These are phyloP conservation scores for Salvator merianae DNA, from an alignment of 2,113 vertebrate genomes.

Conservation along the genomic window DNA sequence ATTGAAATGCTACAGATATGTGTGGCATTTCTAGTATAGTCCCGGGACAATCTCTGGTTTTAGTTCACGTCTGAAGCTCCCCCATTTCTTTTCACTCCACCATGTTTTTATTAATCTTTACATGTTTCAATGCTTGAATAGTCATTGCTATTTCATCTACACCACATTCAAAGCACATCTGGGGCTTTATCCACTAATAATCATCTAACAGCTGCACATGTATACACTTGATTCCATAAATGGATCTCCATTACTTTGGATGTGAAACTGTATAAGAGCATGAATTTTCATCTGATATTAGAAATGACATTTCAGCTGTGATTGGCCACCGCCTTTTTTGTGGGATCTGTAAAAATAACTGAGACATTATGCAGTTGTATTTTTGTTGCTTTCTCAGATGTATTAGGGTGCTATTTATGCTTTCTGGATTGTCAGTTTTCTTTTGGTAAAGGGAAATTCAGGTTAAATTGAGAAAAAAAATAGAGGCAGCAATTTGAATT, in stretches of 20 bases:
- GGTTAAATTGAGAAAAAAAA: too few species aligned
- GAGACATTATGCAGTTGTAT: background rate
- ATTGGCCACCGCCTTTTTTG: background rate
- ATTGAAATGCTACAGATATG: too few species aligned
- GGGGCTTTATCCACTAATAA: background rate
- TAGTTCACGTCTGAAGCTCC: background rate
- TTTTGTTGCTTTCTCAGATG: background rate
- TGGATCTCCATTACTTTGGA: too few species aligned
- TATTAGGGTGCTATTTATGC: background rate
- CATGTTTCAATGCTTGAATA: background rate
- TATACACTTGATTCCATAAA: too few species aligned
- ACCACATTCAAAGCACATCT: background rate
- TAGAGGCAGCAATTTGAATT: too few species aligned
- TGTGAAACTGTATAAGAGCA: too few species aligned
- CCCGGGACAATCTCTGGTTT: too few species aligned
- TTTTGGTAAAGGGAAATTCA: too few species aligned
- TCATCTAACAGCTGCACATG: too few species aligned
- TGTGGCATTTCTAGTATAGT: too few species aligned
- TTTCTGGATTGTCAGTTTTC: too few species aligned
- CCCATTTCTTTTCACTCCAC: background rate
- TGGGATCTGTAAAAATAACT: background rate
- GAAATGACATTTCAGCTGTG: background rate
- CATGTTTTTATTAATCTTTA: background rate
- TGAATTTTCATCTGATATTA: background rate
- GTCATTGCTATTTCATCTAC: background rate